A percentile compares a stretch with the other conserved stretches of the same genome.
Conservation (phyloP, 53 echinoderm and acorn worm species). For the Luidia sarsii region DNA sequence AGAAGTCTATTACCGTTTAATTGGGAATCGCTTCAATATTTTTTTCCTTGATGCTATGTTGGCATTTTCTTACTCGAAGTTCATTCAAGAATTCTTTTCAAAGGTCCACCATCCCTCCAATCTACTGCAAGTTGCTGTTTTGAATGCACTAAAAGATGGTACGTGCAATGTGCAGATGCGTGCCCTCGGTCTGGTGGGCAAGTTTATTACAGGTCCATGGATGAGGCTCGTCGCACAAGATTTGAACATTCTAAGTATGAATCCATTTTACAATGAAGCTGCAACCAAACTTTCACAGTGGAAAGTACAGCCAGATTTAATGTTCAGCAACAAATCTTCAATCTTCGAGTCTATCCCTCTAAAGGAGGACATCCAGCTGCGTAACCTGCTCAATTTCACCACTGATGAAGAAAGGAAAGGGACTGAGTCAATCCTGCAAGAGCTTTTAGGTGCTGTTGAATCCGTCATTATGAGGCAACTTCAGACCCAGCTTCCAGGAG, state of each 20-base stretch:
- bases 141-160: neutral
- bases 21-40: neutral
- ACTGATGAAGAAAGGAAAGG: neutral
- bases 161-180: neutral
- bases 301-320: neutral
- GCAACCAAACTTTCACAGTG: neutral
- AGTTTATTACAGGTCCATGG: neutral
- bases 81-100: neutral
- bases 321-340: neutral
- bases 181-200: neutral
- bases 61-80: neutral
- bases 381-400: neutral
- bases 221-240: conserved; percentile 12
- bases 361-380: neutral
- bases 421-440: neutral
- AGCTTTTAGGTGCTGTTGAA: neutral
- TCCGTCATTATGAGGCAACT: neutral
- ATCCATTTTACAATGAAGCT: neutral
- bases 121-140: neutral
- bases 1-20: neutral
- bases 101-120: neutral
- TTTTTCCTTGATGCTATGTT: neutral
- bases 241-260: neutral
- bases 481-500: neutral
- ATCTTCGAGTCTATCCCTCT: conserved; percentile 3